A percentile compares a stretch with the other conserved stretches of the same genome.
Evolutionary conservation across 1,140 invertebrate species (phyloP).

Genomic region (Drosophila littoralis): DNA sequence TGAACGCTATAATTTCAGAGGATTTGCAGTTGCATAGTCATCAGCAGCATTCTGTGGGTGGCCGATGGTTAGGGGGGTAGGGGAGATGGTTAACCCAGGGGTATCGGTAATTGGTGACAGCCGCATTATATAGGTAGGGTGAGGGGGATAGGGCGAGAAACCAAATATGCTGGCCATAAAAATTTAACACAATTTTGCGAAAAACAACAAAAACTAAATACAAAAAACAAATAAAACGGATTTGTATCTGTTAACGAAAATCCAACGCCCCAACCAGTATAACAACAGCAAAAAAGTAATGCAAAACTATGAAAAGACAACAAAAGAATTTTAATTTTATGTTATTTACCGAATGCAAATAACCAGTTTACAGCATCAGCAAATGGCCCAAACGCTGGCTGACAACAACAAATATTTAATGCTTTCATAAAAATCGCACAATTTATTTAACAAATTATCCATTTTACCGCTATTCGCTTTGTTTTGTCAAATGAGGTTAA

Average conservation of each 20-base stretch:
- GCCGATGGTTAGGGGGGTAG: not conserved
- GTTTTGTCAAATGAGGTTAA: slow-evolving; percentile 84
- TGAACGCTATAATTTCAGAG: slow-evolving; percentile 79
- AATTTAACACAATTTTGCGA: slow-evolving; percentile 50
- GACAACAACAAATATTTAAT: slow-evolving; percentile 52
- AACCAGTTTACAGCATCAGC: slow-evolving; percentile 58
- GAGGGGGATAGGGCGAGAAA: not conserved
- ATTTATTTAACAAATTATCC: slow-evolving; percentile 85
- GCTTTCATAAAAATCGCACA: slow-evolving; percentile 72
- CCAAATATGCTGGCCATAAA: slow-evolving; percentile 40
- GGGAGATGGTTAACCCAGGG: not conserved
- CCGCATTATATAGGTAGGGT: slow-evolving; percentile 10
- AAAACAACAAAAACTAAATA: slow-evolving; percentile 48
- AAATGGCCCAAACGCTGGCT: slow-evolving; percentile 34
- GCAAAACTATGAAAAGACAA: slow-evolving; percentile 38
- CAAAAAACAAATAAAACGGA: slow-evolving; percentile 76
- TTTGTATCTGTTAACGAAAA: slow-evolving; percentile 68
- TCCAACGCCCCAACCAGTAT: slow-evolving; percentile 11
- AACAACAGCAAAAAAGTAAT: slow-evolving; percentile 37
- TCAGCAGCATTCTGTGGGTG: not conserved
- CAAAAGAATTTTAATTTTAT: slow-evolving; percentile 63
- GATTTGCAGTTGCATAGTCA: slow-evolving; percentile 55
- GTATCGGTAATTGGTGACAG: slow-evolving; percentile 63
- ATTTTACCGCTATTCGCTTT: slow-evolving; percentile 78
- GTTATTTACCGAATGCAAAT: slow-evolving; percentile 79